Conservation (phyloP, 2,113 vertebrate genomes). For the Myotis brandtii region DNA sequence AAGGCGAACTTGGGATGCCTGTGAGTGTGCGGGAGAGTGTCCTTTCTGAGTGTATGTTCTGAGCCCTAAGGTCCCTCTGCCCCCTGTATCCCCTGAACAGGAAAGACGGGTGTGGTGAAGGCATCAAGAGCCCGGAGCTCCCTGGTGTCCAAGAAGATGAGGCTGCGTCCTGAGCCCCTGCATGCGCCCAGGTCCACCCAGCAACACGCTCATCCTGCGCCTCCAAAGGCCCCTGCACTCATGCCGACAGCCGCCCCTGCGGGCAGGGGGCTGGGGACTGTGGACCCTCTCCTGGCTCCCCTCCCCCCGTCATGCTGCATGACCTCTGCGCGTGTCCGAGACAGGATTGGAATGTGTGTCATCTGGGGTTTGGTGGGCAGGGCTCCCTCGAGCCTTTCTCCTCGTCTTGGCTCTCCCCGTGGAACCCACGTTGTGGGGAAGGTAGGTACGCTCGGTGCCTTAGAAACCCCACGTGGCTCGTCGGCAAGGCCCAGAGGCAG, state of each 20-base stretch:
- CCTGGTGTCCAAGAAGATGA: conserved; percentile 86
- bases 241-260: conserved; percentile 62
- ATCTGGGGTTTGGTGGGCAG: conserved; percentile 37
- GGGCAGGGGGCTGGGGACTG: conserved; percentile 48
- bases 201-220: conserved; percentile 72
- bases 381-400: conserved; percentile 76
- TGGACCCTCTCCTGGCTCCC: conserved; percentile 41
- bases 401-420: conserved; percentile 69
- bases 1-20: neutral
- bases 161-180: conserved; percentile 84
- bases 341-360: conserved; percentile 55
- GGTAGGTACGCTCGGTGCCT: neutral
- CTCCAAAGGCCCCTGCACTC: conserved; percentile 77
- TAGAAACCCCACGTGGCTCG: neutral
- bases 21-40: neutral
- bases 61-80: neutral
- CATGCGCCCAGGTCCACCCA: conserved; percentile 63
- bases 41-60: neutral
- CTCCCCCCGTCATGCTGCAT: conserved; percentile 68
- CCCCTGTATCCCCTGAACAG: conserved; percentile 72
- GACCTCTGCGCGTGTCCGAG: conserved; percentile 58
- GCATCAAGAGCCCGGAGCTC: conserved; percentile 83
- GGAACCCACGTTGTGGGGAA: conserved; percentile 16
- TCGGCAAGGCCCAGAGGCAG: conserved; percentile 26
- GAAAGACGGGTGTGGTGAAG: conserved; percentile 86